Conservation (phyloP, 2,113 vertebrate genomes). For the Nerophis ophidion region DNA sequence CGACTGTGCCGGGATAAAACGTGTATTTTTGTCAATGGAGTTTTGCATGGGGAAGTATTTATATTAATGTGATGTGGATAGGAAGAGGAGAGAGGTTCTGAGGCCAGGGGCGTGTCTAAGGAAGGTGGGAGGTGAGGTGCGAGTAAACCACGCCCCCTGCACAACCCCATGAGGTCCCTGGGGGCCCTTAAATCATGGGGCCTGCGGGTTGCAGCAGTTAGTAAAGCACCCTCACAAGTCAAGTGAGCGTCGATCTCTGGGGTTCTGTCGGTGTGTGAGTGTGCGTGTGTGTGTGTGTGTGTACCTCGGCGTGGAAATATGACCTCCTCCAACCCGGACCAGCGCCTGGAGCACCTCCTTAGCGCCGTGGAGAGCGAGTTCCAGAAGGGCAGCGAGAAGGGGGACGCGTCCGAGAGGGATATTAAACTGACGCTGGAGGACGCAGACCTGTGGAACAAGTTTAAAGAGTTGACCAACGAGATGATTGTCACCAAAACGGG, state of each 20-base stretch:
- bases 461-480: constrained; percentile 78
- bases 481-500: constrained; percentile 81
- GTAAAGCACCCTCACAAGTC: not conserved
- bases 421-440: constrained; percentile 76
- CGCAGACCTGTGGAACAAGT: constrained; percentile 73
- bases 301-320: constrained; percentile 53
- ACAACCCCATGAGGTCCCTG: constrained; percentile 60
- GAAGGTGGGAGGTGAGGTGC: constrained; percentile 16
- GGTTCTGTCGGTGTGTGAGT: constrained; percentile 22
- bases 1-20: not conserved
- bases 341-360: constrained; percentile 76
- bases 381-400: constrained; percentile 76
- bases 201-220: constrained; percentile 7
- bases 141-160: constrained; percentile 34
- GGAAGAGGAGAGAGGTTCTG: not conserved
- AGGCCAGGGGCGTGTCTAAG: constrained; percentile 17
- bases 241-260: not conserved
- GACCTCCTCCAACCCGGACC: constrained; percentile 68
- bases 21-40: not conserved
- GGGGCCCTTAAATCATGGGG: constrained; percentile 65
- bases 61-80: not conserved
- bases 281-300: constrained; percentile 1
- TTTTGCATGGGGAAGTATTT: not conserved
- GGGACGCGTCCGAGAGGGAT: constrained; percentile 74
- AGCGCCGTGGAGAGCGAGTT: constrained; percentile 78